Evolutionary conservation across 2,113 vertebrate species (phyloP).

Genomic region (Phylloscopus trochilus): DNA sequence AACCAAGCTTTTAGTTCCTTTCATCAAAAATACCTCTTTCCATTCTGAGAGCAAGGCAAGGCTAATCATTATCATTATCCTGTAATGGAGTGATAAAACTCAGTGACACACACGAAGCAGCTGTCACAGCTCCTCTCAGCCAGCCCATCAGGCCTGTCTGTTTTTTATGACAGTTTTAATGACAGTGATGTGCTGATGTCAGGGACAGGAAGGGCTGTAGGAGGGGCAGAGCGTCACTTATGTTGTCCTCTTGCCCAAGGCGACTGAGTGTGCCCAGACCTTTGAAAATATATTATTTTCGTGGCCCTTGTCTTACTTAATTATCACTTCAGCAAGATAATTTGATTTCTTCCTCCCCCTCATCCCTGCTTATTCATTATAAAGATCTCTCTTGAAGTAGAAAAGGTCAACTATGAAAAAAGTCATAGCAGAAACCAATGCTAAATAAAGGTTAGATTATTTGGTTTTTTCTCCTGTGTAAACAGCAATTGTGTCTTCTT

Average conservation of each 20-base stretch:
- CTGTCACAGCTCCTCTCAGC: slow-evolving; percentile 37
- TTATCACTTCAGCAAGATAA: slow-evolving; percentile 39
- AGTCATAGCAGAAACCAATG: not conserved
- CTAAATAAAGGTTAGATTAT: slow-evolving; percentile 33
- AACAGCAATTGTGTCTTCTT: not conserved
- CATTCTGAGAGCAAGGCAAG: slow-evolving; percentile 11
- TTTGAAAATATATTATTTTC: slow-evolving; percentile 22
- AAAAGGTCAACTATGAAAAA: slow-evolving; percentile 34
- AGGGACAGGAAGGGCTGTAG: slow-evolving; percentile 3
- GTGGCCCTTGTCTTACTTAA: slow-evolving; percentile 33
- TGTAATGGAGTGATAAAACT: slow-evolving; percentile 43
- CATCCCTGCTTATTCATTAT: not conserved
- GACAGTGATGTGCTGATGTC: not conserved
- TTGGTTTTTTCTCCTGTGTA: slow-evolving; percentile 15
- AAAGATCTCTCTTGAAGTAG: slow-evolving; percentile 1
- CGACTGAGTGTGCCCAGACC: not conserved
- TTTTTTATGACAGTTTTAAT: slow-evolving; percentile 8
- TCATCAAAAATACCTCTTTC: slow-evolving; percentile 27
- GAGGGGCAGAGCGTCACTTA: not conserved
- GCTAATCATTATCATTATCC: slow-evolving; percentile 55
- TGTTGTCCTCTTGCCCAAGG: not conserved
- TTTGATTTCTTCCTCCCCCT: not conserved
- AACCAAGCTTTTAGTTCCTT: slow-evolving; percentile 26
- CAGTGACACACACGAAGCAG: slow-evolving; percentile 33
- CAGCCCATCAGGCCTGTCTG: not conserved